These are phyloP conservation scores for Bombus affinis DNA, from an alignment of 1,140 invertebrate species.

Conservation along the genomic window DNA sequence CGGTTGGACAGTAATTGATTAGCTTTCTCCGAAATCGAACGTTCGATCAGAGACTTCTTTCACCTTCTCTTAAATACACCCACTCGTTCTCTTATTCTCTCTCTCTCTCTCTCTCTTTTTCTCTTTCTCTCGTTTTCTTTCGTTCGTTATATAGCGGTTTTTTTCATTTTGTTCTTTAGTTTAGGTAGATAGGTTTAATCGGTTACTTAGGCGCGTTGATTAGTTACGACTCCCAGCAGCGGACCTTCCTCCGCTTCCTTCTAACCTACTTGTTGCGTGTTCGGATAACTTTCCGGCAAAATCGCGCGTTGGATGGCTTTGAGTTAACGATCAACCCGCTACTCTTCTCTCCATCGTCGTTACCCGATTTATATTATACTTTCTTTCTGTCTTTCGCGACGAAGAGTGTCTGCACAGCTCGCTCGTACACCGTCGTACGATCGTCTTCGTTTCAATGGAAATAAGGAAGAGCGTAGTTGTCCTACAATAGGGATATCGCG, in stretches of 20 bases:
- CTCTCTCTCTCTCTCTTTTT: not conserved
- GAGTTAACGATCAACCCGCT: conserved; percentile 66
- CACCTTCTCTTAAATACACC: conserved; percentile 8
- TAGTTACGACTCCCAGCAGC: conserved; percentile 49
- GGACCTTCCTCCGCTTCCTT: conserved; percentile 2
- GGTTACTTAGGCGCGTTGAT: conserved; percentile 75
- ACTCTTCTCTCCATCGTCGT: conserved; percentile 20
- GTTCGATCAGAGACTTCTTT: not conserved
- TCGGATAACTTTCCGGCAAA: conserved; percentile 54
- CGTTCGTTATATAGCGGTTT: conserved; percentile 56
- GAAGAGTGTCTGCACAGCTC: not conserved
- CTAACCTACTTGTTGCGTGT: conserved; percentile 45
- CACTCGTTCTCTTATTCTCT: not conserved
- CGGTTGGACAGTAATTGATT: conserved; percentile 54
- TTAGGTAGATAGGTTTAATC: conserved; percentile 69
- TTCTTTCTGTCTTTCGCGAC: not conserved
- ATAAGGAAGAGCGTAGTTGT: not conserved
- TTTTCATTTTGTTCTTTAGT: not conserved
- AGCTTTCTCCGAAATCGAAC: conserved; percentile 30
- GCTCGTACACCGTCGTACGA: not conserved
- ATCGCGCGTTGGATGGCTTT: conserved; percentile 77
- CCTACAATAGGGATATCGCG: not conserved
- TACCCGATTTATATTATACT: not conserved
- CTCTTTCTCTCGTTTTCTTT: conserved; percentile 1
- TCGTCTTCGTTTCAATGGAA: not conserved